phyloP scores from a whole-genome alignment of 2,797 vertebrate species.

The Myoxocephalus aenaeus region DNA sequence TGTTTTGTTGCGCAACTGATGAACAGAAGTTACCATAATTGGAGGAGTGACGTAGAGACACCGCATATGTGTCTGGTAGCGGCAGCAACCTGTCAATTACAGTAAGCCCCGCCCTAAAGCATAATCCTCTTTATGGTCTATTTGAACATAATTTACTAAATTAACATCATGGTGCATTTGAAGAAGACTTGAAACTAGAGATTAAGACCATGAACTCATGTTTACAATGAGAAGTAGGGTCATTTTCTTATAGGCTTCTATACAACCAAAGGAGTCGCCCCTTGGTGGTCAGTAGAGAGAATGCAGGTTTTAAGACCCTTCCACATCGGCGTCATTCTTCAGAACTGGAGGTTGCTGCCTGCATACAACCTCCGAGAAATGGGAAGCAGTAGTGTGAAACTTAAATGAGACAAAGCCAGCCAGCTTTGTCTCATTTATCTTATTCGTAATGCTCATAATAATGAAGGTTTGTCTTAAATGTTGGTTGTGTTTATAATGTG shows the following conservation, averaged over 20 bases:
- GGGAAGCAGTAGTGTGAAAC: neutral
- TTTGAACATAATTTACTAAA: neutral
- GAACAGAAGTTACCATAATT: neutral
- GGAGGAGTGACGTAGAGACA: too few species aligned
- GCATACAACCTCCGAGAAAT: neutral
- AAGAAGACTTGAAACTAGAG: neutral
- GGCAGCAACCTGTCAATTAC: neutral
- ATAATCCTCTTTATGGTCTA: too few species aligned
- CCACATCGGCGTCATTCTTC: neutral
- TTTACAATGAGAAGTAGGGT: neutral
- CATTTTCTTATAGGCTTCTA: neutral
- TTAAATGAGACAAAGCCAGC: neutral
- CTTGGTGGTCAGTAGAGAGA: neutral
- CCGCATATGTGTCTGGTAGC: too few species aligned
- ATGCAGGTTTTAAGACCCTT: neutral
- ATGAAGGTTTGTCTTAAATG: too few species aligned
- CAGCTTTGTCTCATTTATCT: too few species aligned
- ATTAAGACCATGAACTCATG: neutral
- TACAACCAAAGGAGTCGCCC: too few species aligned
- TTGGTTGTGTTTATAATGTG: neutral
- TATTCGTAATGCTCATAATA: too few species aligned
- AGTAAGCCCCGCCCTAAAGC: neutral
- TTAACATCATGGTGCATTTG: neutral
- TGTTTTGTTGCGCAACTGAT: neutral
- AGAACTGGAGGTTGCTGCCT: too few species aligned